Evolutionary conservation across 2,113 vertebrate species (phyloP).

Genomic region (Chrysemys picta): DNA sequence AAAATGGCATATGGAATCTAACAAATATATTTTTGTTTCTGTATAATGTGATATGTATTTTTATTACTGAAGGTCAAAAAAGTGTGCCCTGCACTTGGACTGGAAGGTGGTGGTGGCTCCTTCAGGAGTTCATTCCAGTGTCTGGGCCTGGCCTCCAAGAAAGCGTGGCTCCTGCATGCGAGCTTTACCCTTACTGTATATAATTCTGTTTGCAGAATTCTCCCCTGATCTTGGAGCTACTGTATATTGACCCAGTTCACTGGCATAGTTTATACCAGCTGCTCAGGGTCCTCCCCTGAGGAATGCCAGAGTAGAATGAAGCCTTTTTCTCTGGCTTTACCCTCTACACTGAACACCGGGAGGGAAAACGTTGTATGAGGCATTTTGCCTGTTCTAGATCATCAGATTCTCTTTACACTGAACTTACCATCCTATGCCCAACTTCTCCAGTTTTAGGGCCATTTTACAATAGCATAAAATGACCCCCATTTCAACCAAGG

Average conservation of each 20-base stretch:
- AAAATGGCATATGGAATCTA: fast-evolving
- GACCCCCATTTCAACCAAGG: background rate
- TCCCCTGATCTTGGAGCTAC: background rate
- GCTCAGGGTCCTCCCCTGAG: background rate
- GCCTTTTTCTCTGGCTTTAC: background rate
- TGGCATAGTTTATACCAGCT: background rate
- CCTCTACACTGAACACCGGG: background rate
- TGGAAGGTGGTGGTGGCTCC: background rate
- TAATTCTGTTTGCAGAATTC: background rate
- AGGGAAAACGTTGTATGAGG: background rate
- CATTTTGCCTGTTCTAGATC: background rate
- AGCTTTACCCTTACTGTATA: background rate
- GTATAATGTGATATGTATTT: background rate
- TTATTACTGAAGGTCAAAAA: background rate
- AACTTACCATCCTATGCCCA: background rate
- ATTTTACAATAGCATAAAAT: background rate
- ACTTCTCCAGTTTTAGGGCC: background rate
- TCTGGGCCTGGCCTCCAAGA: background rate
- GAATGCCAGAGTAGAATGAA: background rate
- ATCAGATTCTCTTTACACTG: background rate
- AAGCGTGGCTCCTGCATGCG: background rate
- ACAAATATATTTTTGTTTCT: background rate
- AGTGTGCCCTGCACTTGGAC: fast-evolving
- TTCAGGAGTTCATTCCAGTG: background rate
- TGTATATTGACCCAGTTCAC: background rate